A percentile compares a stretch with the other conserved stretches of the same genome.
Conservation (phyloP, 1,140 invertebrate species). For the Tenebrio molitor region DNA sequence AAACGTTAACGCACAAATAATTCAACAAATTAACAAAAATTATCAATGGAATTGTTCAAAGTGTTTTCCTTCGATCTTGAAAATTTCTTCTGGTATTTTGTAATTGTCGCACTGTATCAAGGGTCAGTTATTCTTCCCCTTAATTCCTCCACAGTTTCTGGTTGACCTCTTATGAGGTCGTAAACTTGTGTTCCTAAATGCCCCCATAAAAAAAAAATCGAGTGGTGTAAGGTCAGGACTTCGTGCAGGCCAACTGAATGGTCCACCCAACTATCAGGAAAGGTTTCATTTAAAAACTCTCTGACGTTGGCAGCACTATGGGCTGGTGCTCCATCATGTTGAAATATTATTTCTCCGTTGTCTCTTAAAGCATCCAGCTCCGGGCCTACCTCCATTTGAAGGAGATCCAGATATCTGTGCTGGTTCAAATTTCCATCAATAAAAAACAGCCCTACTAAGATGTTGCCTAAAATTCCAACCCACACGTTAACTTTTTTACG, state of each 20-base stretch:
- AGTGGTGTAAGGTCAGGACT: constrained; percentile 44
- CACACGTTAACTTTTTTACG: constrained; percentile 47
- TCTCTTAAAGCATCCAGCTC: constrained; percentile 40
- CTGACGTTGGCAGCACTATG: constrained; percentile 44
- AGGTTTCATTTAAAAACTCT: constrained; percentile 42
- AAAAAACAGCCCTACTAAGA: constrained; percentile 46
- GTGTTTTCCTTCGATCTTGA: no score
- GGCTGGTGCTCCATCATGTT: constrained; percentile 49
- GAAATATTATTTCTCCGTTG: constrained; percentile 50
- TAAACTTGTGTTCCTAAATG: constrained; percentile 36
- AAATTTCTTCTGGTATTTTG: no score
- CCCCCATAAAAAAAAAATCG: constrained; percentile 45
- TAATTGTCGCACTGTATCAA: no score
- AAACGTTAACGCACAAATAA: no score
- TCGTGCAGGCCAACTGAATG: constrained; percentile 34
- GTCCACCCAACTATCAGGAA: constrained; percentile 50
- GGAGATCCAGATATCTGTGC: constrained; percentile 51
- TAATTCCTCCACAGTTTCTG: background rate
- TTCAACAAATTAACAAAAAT: no score
- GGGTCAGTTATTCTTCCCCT: constrained; percentile 25
- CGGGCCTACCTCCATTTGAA: constrained; percentile 43
- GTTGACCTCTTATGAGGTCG: background rate
- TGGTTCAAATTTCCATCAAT: constrained; percentile 49
- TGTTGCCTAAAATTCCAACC: constrained; percentile 43
- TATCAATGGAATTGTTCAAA: no score